Base-by-base conservation (phyloP, 2,888 invertebrate genomes). In the Caenorhabditis wallacei region DNA sequence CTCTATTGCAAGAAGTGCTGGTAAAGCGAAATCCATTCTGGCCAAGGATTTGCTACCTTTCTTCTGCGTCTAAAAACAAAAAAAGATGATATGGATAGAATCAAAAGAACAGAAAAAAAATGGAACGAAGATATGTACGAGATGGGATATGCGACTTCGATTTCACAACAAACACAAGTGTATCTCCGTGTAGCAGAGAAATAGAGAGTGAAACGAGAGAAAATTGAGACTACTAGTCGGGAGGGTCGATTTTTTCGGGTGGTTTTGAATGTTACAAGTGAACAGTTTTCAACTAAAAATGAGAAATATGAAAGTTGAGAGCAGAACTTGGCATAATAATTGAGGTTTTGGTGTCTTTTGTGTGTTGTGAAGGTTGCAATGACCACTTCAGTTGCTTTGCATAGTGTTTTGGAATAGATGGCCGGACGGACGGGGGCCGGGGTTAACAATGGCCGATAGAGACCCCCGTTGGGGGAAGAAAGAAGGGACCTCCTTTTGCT, bases 1-100 rank as follows among this genome's bases (percentile, higher is more conserved):
- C 59, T 83, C 83, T 63, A 75, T 61, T 70, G 83, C 80, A 63
- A 83, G 70, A 69, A 83, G 83, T 54, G 78, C 75, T 35, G 83
- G 83, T 63, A 83, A 35, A 24, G 79, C 46, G 61, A 83, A 66
- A 74, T 80, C 75, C 78, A 82, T 79, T 56, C 48, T 69, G 70
- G 53, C 69, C 18, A 37, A 24, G 76, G 68, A 68, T 68, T 51
- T 24, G 18, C 54, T 13, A 46, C 43, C 22, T 53, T 48, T n/a
- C 35, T 18, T 64, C 48, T 64, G 59, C 69, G 40, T 69, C 61
- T 78, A 48, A 46, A 51, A 76, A 59, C 5, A 18, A 3, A 40
- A 37, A 37, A 48, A 59, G n/a, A n/a, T n/a, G n/a, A 20, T 20
- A 13, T 57, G 18, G 26, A 43, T 20, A 11, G 40, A 40, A 40